A percentile compares a stretch with the other conserved stretches of the same genome.
These are phyloP conservation scores for Sesia bembeciformis DNA, from an alignment of 2,888 invertebrate genomes.

Conservation along the genomic window DNA sequence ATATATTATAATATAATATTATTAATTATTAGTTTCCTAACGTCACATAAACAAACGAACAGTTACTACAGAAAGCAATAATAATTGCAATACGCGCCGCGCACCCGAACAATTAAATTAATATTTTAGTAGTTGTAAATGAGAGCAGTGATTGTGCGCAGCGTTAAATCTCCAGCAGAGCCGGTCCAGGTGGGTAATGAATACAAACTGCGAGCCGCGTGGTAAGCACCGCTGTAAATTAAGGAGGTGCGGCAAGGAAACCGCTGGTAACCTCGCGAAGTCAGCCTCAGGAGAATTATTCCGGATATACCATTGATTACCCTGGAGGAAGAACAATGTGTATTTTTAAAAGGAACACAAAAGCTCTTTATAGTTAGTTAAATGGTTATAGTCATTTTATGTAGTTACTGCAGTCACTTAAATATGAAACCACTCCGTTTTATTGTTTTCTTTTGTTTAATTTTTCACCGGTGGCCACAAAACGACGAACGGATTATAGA, in stretches of 20 bases:
- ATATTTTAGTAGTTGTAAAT: conserved; percentile 49
- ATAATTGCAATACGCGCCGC: too few relatives aligned
- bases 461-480: too few relatives aligned
- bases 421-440: too few relatives aligned
- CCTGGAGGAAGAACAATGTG: background rate
- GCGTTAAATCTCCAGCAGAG: conserved; percentile 44
- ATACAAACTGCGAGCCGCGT: conserved; percentile 65
- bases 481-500: too few relatives aligned
- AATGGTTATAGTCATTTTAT: too few relatives aligned
- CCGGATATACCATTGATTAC: background rate
- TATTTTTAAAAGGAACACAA: background rate
- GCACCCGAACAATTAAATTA: conserved; percentile 26
- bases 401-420: too few relatives aligned
- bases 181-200: conserved; percentile 60
- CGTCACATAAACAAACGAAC: too few relatives aligned
- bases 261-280: background rate
- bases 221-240: conserved; percentile 63
- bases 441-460: too few relatives aligned
- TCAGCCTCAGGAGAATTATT: background rate
- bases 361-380: too few relatives aligned
- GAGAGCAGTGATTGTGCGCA: conserved; percentile 44
- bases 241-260: conserved; percentile 33
- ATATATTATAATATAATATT: too few relatives aligned
- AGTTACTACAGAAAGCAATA: too few relatives aligned
- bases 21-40: too few relatives aligned